Conservation (phyloP, 2,888 invertebrate genomes). For the Junonia oenone region DNA sequence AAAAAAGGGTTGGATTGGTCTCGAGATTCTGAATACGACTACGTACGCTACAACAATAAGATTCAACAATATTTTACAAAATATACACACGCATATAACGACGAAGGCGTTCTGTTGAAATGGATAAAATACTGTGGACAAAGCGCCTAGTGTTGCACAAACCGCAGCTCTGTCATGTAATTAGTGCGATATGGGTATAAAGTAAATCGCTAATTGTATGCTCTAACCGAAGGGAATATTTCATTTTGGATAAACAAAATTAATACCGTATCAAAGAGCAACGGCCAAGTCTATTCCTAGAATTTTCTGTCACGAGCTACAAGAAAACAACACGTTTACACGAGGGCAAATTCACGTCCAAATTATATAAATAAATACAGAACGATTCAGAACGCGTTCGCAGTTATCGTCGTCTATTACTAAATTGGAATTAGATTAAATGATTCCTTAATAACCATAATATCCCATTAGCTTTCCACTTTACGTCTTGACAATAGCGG, state of each 20-base stretch:
- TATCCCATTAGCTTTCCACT: conserved; percentile 3
- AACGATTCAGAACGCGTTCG: conserved; percentile 13
- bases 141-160: conserved; percentile 11
- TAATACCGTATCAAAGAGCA: no score
- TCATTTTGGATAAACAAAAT: no score
- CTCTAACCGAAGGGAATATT: not conserved
- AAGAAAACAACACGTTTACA: not conserved
- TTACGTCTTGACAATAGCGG: not conserved
- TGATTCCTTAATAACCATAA: conserved; percentile 10
- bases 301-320: not conserved
- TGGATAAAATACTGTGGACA: conserved; percentile 1
- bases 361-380: not conserved
- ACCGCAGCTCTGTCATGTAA: conserved; percentile 3
- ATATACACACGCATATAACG: conserved; percentile 52
- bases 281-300: not conserved
- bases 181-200: not conserved
- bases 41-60: conserved; percentile 60
- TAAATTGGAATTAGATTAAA: conserved; percentile 11
- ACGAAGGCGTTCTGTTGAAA: conserved; percentile 30
- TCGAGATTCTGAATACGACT: conserved; percentile 68
- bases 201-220: not conserved
- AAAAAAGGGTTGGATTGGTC: conserved; percentile 72
- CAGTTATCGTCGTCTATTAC: conserved; percentile 7
- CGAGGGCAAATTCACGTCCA: not conserved
- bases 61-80: conserved; percentile 71